A percentile compares a stretch with the other conserved stretches of the same genome.
phyloP scores from a whole-genome alignment of 2,797 vertebrate species.

The Balearica regulorum region DNA sequence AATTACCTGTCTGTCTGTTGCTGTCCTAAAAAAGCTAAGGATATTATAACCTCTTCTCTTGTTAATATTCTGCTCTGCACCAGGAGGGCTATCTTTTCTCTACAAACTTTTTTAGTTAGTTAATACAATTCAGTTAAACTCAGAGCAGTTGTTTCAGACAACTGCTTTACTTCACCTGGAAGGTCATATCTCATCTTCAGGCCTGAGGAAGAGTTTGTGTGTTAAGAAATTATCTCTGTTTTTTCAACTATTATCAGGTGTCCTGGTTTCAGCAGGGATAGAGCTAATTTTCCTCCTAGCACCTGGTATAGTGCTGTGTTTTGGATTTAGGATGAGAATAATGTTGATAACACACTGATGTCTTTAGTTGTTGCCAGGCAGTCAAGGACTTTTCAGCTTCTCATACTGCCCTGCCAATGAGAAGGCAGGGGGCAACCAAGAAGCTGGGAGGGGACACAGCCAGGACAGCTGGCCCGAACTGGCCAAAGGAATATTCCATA shows the following conservation, averaged over 20 bases:
- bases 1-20: neutral
- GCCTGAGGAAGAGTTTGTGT: neutral
- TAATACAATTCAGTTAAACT: neutral
- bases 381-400: no score
- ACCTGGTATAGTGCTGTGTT: no score
- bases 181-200: neutral
- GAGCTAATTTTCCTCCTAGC: no score
- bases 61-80: neutral
- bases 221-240: neutral
- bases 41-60: neutral
- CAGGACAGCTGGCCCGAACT: no score
- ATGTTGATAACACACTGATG: no score
- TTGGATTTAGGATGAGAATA: no score
- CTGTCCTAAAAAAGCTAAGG: neutral
- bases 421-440: no score
- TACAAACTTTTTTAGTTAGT: neutral
- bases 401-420: no score
- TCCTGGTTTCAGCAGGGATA: no score
- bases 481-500: no score
- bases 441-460: no score
- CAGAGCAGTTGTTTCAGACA: neutral
- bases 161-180: neutral
- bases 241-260: neutral
- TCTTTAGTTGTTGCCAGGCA: no score
- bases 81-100: neutral